These are phyloP conservation scores for Onychostoma macrolepis DNA, from an alignment of 2,113 vertebrate genomes.

Conservation along the genomic window DNA sequence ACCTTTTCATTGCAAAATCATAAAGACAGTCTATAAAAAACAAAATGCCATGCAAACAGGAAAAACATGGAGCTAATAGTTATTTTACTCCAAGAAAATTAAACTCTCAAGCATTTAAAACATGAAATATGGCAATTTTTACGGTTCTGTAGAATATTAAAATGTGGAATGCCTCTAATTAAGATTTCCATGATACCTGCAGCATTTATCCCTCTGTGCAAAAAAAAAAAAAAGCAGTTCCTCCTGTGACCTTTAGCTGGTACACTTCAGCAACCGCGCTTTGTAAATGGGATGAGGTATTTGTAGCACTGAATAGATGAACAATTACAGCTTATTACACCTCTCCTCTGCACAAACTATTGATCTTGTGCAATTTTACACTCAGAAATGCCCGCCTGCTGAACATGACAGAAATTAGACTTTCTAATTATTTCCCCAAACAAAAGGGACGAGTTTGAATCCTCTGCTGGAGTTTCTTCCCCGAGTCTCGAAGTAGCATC, in stretches of 20 bases:
- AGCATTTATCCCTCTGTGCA: neutral
- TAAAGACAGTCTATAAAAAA: slow-evolving; percentile 40
- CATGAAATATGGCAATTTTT: neutral
- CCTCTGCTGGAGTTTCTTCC: slow-evolving; percentile 23
- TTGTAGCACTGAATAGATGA: slow-evolving; percentile 43
- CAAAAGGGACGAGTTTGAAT: slow-evolving; percentile 46
- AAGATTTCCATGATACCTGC: slow-evolving; percentile 15
- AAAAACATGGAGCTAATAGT: neutral
- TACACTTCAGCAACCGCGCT: neutral
- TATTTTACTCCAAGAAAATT: neutral
- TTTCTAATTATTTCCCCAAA: slow-evolving; percentile 54
- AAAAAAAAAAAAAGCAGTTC: neutral
- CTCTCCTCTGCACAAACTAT: slow-evolving; percentile 38
- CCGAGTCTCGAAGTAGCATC: neutral
- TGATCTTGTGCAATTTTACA: slow-evolving; percentile 48
- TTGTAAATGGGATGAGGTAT: slow-evolving; percentile 33
- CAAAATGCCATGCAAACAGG: slow-evolving; percentile 1
- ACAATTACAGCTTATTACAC: slow-evolving; percentile 36
- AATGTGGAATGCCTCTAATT: neutral
- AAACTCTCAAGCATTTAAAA: slow-evolving; percentile 5
- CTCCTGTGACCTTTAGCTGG: slow-evolving; percentile 15
- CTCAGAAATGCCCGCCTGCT: slow-evolving; percentile 37
- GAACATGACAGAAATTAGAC: slow-evolving; percentile 44
- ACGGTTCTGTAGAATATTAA: slow-evolving; percentile 15
- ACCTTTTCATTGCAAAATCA: slow-evolving; percentile 32